Base-by-base conservation (phyloP, 2,797 vertebrate species). In the Petrocephalus sullivani region DNA sequence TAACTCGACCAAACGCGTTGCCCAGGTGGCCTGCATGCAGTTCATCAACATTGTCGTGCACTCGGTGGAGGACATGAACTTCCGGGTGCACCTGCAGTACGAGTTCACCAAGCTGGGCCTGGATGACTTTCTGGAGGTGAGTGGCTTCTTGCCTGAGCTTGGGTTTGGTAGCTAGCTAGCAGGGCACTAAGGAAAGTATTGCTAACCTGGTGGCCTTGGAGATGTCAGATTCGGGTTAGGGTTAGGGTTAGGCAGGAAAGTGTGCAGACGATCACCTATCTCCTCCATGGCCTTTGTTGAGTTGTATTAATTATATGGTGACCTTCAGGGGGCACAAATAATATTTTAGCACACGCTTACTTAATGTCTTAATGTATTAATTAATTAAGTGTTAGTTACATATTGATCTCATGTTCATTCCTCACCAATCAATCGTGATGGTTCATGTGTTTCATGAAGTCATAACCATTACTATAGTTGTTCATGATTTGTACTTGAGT, bases 41-140 rank as follows among this genome's bases (percentile, higher is more conserved):
- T 99, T 99, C 94, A 98, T 99, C 95, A 99, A 99, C 93, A 99
- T 99, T 0, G 96, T 99, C 92, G 98, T 99, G 84, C 98, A 99
- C 94, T 99, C 98, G 0, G 98, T 99, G 58, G 98, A 99, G 92
- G 97, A 99, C 94, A 99, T 99, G 98, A 99, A 99, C 93, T 99
- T 99, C 94, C 95, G 98, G 12, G 98, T 98, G 83, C 97, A 98
- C 86, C 94, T 99, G 91, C 98, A 99, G 91, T 99, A 95, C 0
- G 98, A 99, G 91, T 99, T 98, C 93, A 99, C 98, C 90, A 98
- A 99, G 89, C 95, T 99, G 92, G 98, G 97, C 10, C 95, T 99
- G 90, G 98, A 99, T 91, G 97, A 98, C 88, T 98, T 97, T 93
- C 92, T 99, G 90, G 97, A 99, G 97, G 98, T 98, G 90, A n/a